Conservation (phyloP, 2,113 vertebrate species). For the Petrocephalus zakoni region DNA sequence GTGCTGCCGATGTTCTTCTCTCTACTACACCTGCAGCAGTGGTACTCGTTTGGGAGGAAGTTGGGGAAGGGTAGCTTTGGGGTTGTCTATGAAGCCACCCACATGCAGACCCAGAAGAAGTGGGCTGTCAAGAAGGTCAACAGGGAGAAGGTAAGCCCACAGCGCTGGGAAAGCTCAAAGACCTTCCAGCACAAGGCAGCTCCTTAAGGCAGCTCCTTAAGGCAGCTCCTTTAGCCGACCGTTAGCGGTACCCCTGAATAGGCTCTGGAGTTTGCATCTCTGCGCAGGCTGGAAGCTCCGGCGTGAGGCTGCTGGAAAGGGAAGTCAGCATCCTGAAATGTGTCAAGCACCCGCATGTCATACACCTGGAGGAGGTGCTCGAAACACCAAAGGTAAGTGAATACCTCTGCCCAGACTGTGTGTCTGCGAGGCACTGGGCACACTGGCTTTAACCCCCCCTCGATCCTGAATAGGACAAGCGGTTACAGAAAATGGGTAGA, state of each 20-base stretch:
- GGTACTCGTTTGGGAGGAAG: constrained; percentile 71
- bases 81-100: constrained; percentile 69
- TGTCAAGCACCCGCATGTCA: constrained; percentile 71
- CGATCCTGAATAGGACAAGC: no score
- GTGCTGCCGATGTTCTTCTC: not conserved
- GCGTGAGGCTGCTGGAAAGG: constrained; percentile 67
- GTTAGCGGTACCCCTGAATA: not conserved
- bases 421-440: not conserved
- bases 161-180: not conserved
- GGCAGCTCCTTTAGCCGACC: not conserved
- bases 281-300: constrained; percentile 71
- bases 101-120: constrained; percentile 62
- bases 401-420: not conserved
- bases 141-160: constrained; percentile 65
- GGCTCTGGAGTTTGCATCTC: constrained; percentile 27
- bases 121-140: constrained; percentile 75
- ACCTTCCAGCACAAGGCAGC: not conserved
- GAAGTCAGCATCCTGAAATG: constrained; percentile 75
- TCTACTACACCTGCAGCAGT: constrained; percentile 52
- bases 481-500: no score
- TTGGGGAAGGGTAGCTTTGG: constrained; percentile 75
- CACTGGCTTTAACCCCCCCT: not conserved
- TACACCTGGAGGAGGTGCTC: constrained; percentile 75
- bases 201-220: not conserved
- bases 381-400: constrained; percentile 67